A percentile compares a stretch with the other conserved stretches of the same genome.
Conservation (phyloP, 2,113 vertebrate species). For the Onychostruthus taczanowskii region DNA sequence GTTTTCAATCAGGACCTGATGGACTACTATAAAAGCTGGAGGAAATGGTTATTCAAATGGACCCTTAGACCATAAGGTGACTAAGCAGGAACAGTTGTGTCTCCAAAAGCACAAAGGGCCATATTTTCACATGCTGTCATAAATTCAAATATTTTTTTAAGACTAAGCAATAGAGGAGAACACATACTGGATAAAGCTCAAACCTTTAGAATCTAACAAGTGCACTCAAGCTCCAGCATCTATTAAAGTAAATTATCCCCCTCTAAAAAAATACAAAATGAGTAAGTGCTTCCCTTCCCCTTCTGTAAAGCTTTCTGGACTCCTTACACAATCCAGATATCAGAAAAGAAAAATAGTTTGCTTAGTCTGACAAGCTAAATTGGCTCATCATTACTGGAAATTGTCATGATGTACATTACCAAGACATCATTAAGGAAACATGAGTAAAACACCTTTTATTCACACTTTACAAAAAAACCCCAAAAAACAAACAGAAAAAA, state of each 20-base stretch:
- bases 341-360: slow-evolving; percentile 65
- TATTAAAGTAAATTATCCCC: slow-evolving; percentile 70
- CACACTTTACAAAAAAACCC: slow-evolving; percentile 91
- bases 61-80: slow-evolving; percentile 50
- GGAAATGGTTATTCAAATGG: slow-evolving; percentile 35
- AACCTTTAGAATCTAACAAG: slow-evolving; percentile 80
- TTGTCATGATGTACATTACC: slow-evolving; percentile 89
- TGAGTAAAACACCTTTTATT: slow-evolving; percentile 94
- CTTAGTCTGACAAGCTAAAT: slow-evolving; percentile 61
- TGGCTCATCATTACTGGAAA: slow-evolving; percentile 68
- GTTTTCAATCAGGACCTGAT: neutral
- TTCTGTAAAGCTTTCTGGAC: slow-evolving; percentile 73
- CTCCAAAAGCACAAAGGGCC: slow-evolving; percentile 62
- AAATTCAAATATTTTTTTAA: slow-evolving; percentile 50
- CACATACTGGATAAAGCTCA: slow-evolving; percentile 77
- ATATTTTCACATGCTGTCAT: slow-evolving; percentile 47
- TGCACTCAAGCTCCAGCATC: slow-evolving; percentile 79
- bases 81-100: slow-evolving; percentile 57
- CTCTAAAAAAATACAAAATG: slow-evolving; percentile 71
- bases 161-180: slow-evolving; percentile 72
- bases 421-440: slow-evolving; percentile 93
- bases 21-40: slow-evolving; percentile 40
- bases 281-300: slow-evolving; percentile 72
- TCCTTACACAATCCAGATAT: slow-evolving; percentile 58
- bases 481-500: slow-evolving; percentile 62